Evolutionary conservation across 92 coral and sea anemone species (phyloP), one percentile per base, ranked within the genome.

Genomic region (Porites lobata): DNA sequence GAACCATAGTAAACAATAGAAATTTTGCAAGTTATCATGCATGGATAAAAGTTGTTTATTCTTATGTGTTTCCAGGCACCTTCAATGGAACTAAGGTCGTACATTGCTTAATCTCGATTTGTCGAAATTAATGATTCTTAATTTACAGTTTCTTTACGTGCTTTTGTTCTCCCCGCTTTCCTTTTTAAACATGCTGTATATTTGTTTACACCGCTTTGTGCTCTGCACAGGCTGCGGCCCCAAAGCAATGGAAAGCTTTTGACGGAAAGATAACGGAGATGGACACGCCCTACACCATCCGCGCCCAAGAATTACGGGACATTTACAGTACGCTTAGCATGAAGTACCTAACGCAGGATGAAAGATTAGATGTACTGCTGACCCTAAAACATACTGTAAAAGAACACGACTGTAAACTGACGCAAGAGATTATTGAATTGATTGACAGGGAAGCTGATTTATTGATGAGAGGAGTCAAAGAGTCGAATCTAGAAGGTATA

Each of bases 391-490:
- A 97, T 86, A 95, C 98, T 1, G 99, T 97, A 15, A 97, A 97
- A 75, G 99, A 97, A 85, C 99, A 97, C 51, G 99, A 97, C 88
- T 97, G 99, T 83, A 94, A 97, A 79, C 92, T 97, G 61, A 97
- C 99, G 14, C 98, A 97, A 84, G 99, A 97, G 89, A 97, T 97
- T 58, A 94, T 95, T 79, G 99, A 97, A 74, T 90, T 97, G 90
- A 95, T 97, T 72, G 99, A 97, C 72, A 91, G 99, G 74, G 99
- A 97, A 78, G 99, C 99, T n/a, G 99, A 97, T 71, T 92, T 97
- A 9, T 91, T 96, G 14, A 96, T 96, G 99, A 87, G 99, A 86
- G 99, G 99, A 22, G 98, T 97, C 85, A 97, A 97, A 85, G 99
- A 97, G 82, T 84, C 95, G 26, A 97, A 97, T 83, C 85, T 97